Base-by-base conservation (phyloP, 2,888 invertebrate species). In the Ischnus inquisitorius region DNA sequence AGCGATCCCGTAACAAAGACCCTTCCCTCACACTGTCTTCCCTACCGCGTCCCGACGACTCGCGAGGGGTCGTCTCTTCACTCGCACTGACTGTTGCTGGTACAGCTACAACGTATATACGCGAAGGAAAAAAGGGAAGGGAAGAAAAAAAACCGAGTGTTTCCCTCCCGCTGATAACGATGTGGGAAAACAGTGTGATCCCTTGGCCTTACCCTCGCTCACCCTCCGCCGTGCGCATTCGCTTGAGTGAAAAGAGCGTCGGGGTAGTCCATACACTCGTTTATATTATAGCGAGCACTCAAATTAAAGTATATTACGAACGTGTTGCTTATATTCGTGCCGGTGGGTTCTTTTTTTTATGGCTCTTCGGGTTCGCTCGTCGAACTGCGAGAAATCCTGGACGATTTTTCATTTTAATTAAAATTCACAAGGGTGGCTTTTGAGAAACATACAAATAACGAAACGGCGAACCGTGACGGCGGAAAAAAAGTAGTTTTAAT, bases 181-280 rank as follows among this genome's bases (percentile, higher is more conserved):
- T 79, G 83, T 79, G 83, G 75, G 64, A 83, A 75, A 83, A 83
- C 83, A 74, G 82, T 64, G 79, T 79, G 83, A 75, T 75, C 79
- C 75, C 57, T 62, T 62, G 74, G 60, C 46, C 67, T 67, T 60
- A 22, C 25, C 41, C 68, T 62, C 64, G 57, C 48, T 75, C 69
- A 54, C 83, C 79, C 74, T 71, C 54, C 22, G 22, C 62, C 22
- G 46, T 68, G 68, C 64, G 43, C 69, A 71, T 64, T 69, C 62
- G 62, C 64, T 79, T 43, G 62, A 69, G 46, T 83, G 57, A 83
- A 79, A 83, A 79, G 74, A 83, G 64, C 82, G 82, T 69, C 78
- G 74, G n/a, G 54, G n/a, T 3, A 19, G 19, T 34, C 62, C 34
- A n/a, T 64, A 64, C 64, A 10, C 16, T 64, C 39, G 39, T 25